Conservation (phyloP, 2,797 vertebrate species). For the Linurgus olivaceus region DNA sequence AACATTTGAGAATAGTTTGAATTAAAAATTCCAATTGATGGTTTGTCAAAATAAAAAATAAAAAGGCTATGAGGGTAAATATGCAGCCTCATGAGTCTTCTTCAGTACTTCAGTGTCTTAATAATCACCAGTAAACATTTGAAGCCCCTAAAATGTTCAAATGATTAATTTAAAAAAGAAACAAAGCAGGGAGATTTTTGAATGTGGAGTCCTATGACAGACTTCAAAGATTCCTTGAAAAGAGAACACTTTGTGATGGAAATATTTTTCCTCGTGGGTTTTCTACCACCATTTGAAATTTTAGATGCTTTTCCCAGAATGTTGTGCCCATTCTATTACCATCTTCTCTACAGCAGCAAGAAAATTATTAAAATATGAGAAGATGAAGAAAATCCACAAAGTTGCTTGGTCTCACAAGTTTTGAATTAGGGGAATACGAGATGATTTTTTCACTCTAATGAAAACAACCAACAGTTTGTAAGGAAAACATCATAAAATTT, state of each 20-base stretch:
- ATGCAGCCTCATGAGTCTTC: conserved; percentile 60
- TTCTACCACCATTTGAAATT: conserved; percentile 68
- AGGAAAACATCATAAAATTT: neutral
- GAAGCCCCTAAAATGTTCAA: conserved; percentile 71
- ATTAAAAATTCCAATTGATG: conserved; percentile 82
- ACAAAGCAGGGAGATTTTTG: conserved; percentile 70
- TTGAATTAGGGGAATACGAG: neutral
- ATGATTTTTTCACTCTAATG: neutral
- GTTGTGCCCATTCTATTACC: conserved; percentile 60
- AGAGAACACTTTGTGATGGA: conserved; percentile 76
- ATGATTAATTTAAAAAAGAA: conserved; percentile 78
- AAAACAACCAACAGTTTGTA: neutral
- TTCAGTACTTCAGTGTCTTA: conserved; percentile 64
- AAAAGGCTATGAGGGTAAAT: conserved; percentile 70
- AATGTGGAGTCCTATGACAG: conserved; percentile 60
- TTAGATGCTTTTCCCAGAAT: conserved; percentile 59
- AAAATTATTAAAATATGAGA: conserved; percentile 43
- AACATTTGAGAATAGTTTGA: conserved; percentile 70
- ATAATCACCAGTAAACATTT: conserved; percentile 77
- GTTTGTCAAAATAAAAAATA: conserved; percentile 74
- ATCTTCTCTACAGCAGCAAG: conserved; percentile 19
- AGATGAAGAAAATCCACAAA: conserved; percentile 40
- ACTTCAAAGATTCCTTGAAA: conserved; percentile 76
- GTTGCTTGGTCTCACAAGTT: conserved; percentile 14
- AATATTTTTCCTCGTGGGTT: conserved; percentile 72